Conservation (phyloP, 1,140 invertebrate genomes). For the Gonioctena quinquepunctata region DNA sequence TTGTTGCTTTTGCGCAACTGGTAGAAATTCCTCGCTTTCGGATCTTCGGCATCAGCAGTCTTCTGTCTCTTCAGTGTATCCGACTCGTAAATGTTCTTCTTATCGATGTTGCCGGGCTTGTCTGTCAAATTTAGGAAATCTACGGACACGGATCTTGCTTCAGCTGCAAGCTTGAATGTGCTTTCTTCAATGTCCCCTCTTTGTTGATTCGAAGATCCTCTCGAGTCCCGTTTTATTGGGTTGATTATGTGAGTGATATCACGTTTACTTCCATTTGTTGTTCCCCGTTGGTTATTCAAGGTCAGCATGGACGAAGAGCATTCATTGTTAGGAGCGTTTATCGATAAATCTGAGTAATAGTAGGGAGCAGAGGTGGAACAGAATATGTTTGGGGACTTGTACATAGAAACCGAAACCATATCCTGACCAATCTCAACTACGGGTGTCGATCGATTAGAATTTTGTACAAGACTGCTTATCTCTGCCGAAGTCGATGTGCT, state of each 20-base stretch:
- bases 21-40: constrained; percentile 59
- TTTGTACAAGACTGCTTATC: constrained; percentile 39
- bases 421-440: constrained; percentile 13
- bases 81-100: constrained; percentile 77
- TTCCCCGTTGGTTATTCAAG: constrained; percentile 70
- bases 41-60: constrained; percentile 54
- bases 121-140: constrained; percentile 69
- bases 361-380: constrained; percentile 68
- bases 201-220: constrained; percentile 10
- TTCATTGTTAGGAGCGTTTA: constrained; percentile 42
- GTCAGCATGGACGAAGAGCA: constrained; percentile 40
- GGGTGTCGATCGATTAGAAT: constrained; percentile 42
- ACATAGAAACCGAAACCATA: not conserved
- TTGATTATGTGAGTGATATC: constrained; percentile 81
- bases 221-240: constrained; percentile 63
- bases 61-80: constrained; percentile 66
- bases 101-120: constrained; percentile 71
- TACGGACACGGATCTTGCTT: constrained; percentile 67
- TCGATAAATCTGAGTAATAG: constrained; percentile 80
- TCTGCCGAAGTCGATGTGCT: constrained; percentile 44
- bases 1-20: constrained; percentile 57
- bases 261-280: constrained; percentile 65
- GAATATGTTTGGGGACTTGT: not conserved
- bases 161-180: constrained; percentile 62
- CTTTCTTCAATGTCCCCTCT: constrained; percentile 27